Base-by-base conservation (phyloP, 2,888 invertebrate species). In the Micoletzkya japonica region DNA sequence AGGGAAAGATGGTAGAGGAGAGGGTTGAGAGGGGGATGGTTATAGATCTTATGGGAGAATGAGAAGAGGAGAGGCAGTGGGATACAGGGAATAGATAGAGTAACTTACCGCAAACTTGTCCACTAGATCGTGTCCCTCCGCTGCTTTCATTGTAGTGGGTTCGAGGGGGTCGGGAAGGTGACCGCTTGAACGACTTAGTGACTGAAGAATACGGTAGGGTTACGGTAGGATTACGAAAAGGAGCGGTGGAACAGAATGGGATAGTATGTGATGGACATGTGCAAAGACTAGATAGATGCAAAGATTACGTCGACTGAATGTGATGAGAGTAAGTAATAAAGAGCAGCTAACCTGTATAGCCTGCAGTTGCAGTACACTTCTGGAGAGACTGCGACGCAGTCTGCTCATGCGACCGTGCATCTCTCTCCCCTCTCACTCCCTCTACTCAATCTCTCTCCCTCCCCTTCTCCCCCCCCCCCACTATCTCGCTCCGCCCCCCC, bases 331-430 rank as follows among this genome's bases (percentile, higher is more conserved):
- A 54, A 24, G 14, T n/a, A 7, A 10, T 54, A 54, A 44, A 44
- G 44, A 32, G 20, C 32, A 26, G n/a, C 61, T 61, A 20, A 66
- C 64, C 36, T 66, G 64, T 4, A 68, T 58, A 26, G 68, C 68
- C 24, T 68, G 68, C n/a, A 68, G 58, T 37, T 68, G 68, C 24
- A 68, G 68, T 49, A 68, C 37, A 17, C 57, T 58, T 20, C 68
- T 34, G 24, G 39, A 37, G 20, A 68, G 58, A 24, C 57, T 57
- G n/a, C 68, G 57, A 34, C 68, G 57, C 49, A 68, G n/a, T 28
- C 50, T 57, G 24, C 37, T 37, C 68, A 68, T 68, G 26, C 68
- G 57, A 56, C 68, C 58, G 26, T 68, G 39, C 68, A 57, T 66
- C 54, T 30, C n/a, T n/a, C n/a, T 54, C n/a, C 50, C 52, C 20